Evolutionary conservation across 2,888 invertebrate genomes (phyloP).

Genomic region (Meteorus cinctellus): DNA sequence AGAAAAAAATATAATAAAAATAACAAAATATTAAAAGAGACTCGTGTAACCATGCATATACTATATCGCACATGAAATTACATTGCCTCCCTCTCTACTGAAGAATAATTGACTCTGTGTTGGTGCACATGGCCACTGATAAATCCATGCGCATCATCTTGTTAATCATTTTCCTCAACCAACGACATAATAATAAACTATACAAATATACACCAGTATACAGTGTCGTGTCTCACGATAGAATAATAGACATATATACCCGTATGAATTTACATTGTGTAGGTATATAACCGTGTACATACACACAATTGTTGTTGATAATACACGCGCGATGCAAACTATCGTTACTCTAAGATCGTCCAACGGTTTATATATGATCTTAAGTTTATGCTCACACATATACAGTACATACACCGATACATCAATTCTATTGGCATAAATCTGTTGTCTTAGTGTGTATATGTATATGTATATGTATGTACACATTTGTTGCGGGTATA

Average conservation of each 20-base stretch:
- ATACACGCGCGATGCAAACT: conserved; percentile 9
- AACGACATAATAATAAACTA: conserved; percentile 16
- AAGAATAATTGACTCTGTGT: conserved; percentile 10
- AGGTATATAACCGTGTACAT: not conserved
- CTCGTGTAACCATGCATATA: not conserved
- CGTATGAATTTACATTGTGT: not conserved
- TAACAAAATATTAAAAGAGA: conserved; percentile 11
- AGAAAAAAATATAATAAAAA: conserved; percentile 29
- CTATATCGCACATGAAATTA: not conserved
- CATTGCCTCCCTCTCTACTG: too few relatives aligned
- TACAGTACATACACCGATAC: not conserved
- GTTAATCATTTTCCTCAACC: conserved; percentile 15
- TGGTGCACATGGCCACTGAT: not conserved
- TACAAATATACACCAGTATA: conserved; percentile 6
- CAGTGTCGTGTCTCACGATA: conserved; percentile 13
- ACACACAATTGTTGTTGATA: not conserved
- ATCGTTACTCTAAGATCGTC: conserved; percentile 14
- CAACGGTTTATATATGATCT: conserved; percentile 18
- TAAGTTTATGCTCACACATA: not conserved
- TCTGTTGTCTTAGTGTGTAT: not conserved
- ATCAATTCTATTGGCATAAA: conserved; percentile 16
- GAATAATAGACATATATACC: conserved; percentile 13
- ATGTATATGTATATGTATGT: not conserved
- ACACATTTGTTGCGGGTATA: not conserved
- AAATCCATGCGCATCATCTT: conserved; percentile 16